Conservation (phyloP, 1,140 invertebrate species). For the Amyelois transitella region DNA sequence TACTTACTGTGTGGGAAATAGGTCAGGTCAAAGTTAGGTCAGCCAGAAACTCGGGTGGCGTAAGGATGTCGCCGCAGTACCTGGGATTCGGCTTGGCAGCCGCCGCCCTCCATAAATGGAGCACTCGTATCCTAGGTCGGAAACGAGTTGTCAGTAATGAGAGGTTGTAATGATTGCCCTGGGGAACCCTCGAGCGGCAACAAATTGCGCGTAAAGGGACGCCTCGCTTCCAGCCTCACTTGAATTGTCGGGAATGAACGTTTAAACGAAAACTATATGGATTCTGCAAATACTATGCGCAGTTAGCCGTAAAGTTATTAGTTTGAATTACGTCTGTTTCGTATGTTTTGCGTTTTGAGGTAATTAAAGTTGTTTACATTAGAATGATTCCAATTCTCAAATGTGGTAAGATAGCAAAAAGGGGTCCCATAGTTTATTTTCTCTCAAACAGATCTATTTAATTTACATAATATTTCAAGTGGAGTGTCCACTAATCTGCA, state of each 20-base stretch:
- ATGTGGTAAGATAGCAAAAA: no score
- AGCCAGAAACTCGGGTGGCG: constrained; percentile 2
- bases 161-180: background rate
- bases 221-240: background rate
- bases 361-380: background rate
- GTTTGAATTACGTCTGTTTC: background rate
- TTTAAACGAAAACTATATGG: background rate
- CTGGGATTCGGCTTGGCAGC: constrained; percentile 1
- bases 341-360: background rate
- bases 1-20: background rate
- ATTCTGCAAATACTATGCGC: background rate
- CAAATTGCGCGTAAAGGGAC: constrained; percentile 4
- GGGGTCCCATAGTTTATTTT: no score
- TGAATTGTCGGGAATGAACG: background rate
- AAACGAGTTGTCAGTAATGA: background rate
- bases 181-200: background rate
- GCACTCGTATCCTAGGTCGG: background rate
- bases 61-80: constrained; percentile 1
- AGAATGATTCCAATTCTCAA: background rate
- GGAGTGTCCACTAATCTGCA: no score
- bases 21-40: constrained; percentile 12
- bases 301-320: background rate
- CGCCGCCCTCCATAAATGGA: background rate
- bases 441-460: no score
- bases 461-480: no score